These are phyloP conservation scores for Catostomus latipinnis DNA, from an alignment of 2,797 vertebrate species.

Conservation along the genomic window DNA sequence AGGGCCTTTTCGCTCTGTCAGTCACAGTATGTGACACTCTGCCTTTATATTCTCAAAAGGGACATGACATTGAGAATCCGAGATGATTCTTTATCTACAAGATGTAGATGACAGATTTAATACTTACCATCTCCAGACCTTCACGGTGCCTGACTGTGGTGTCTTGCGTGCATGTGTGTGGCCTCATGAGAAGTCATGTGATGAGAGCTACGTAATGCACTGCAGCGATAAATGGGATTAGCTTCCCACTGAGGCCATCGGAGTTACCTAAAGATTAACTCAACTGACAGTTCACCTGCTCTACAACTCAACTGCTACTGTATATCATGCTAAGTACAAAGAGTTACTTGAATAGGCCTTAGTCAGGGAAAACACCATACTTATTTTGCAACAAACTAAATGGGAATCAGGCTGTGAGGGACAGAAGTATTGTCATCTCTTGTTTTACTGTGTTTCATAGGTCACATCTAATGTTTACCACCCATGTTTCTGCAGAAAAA, in stretches of 20 bases:
- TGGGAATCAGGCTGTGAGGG: too few relatives aligned
- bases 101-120: slow-evolving; percentile 47
- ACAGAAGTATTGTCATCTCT: too few relatives aligned
- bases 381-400: too few relatives aligned
- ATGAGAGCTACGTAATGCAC: slow-evolving; percentile 39
- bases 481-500: too few relatives aligned
- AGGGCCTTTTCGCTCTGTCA: slow-evolving; percentile 13
- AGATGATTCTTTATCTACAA: slow-evolving; percentile 42
- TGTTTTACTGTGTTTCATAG: too few relatives aligned
- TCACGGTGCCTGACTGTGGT: slow-evolving; percentile 53
- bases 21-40: background rate
- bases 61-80: slow-evolving; percentile 40
- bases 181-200: slow-evolving; percentile 36
- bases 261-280: slow-evolving; percentile 38
- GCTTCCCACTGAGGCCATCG: slow-evolving; percentile 43
- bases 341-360: background rate
- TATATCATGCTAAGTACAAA: background rate
- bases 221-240: slow-evolving; percentile 57
- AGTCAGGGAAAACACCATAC: background rate
- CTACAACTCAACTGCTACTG: background rate
- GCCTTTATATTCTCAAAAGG: slow-evolving; percentile 8
- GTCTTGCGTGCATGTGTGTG: slow-evolving; percentile 25
- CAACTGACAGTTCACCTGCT: slow-evolving; percentile 44
- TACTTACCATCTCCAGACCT: slow-evolving; percentile 56
- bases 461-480: too few relatives aligned